Evolutionary conservation across 2,113 vertebrate species (phyloP).

Genomic region (Sitta europaea): DNA sequence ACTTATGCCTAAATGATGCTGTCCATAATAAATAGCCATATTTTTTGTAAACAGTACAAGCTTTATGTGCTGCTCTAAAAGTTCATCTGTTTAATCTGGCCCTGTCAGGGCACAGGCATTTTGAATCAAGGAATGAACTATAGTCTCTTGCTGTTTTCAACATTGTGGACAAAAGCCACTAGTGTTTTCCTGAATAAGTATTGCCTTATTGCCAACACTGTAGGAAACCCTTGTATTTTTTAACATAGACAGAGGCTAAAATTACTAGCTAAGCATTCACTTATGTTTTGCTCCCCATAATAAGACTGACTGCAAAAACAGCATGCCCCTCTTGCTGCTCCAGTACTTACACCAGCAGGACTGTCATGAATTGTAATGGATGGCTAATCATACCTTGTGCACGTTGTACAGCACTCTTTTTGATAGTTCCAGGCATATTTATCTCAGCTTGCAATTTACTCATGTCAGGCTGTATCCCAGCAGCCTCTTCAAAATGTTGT

Average conservation of each 20-base stretch:
- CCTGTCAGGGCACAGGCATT: background rate
- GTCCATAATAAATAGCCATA: background rate
- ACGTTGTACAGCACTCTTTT: background rate
- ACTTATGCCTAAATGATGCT: background rate
- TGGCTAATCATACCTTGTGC: constrained; percentile 41
- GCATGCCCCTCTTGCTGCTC: background rate
- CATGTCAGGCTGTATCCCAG: constrained; percentile 28
- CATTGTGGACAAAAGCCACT: background rate
- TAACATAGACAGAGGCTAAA: background rate
- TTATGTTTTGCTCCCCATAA: background rate
- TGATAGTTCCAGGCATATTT: constrained; percentile 49
- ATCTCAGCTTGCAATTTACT: constrained; percentile 64
- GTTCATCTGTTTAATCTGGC: background rate
- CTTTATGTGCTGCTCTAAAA: background rate
- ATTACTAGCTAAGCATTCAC: background rate
- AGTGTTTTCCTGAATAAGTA: background rate
- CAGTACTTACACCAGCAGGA: background rate
- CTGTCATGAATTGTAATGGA: background rate
- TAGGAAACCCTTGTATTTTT: background rate
- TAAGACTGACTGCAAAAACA: background rate
- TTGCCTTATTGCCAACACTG: background rate
- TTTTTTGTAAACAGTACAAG: background rate
- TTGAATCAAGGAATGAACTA: background rate
- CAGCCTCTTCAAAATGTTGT: constrained; percentile 63
- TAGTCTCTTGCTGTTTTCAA: background rate